Conservation (phyloP, 2,888 invertebrate species). For the Eudemis profundana region DNA sequence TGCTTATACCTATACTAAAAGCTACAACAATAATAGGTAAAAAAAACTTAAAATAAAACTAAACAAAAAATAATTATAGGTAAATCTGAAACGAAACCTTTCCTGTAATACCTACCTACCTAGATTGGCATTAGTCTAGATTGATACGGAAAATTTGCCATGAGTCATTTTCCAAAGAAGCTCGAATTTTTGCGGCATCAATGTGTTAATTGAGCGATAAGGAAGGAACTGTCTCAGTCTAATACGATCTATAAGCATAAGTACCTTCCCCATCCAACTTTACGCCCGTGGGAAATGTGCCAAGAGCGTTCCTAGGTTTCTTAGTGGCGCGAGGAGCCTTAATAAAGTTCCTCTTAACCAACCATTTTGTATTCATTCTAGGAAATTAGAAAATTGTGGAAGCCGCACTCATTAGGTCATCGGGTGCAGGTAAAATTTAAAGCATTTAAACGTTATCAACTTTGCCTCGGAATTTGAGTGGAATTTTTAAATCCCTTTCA, state of each 20-base stretch:
- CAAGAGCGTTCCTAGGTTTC: slow-evolving; percentile 61
- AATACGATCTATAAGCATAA: slow-evolving; percentile 41
- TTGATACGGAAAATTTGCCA: slow-evolving; percentile 23
- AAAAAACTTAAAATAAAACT: too few species aligned
- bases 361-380: slow-evolving; percentile 30
- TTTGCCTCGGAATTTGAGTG: slow-evolving; percentile 18
- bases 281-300: slow-evolving; percentile 65
- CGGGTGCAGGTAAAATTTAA: slow-evolving; percentile 17
- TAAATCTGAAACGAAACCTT: too few species aligned
- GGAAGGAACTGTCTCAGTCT: slow-evolving; percentile 38
- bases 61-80: too few species aligned
- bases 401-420: slow-evolving; percentile 26
- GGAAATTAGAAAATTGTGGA: slow-evolving; percentile 37
- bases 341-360: slow-evolving; percentile 53
- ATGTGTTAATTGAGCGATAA: slow-evolving; percentile 39
- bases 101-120: too few species aligned
- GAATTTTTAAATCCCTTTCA: slow-evolving; percentile 28
- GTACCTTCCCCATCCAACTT: slow-evolving; percentile 52
- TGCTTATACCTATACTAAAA: too few species aligned
- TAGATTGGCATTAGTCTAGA: background rate
- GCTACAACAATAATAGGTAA: too few species aligned
- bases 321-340: slow-evolving; percentile 53
- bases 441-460: slow-evolving; percentile 20
- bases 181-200: slow-evolving; percentile 32
- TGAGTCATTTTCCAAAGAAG: slow-evolving; percentile 33